Percentiles rank a stretch among this genome's conserved stretches.
These are phyloP conservation scores for Melanotaenia parkinsoni DNA, from an alignment of 2,797 vertebrate genomes.

Conservation along the genomic window DNA sequence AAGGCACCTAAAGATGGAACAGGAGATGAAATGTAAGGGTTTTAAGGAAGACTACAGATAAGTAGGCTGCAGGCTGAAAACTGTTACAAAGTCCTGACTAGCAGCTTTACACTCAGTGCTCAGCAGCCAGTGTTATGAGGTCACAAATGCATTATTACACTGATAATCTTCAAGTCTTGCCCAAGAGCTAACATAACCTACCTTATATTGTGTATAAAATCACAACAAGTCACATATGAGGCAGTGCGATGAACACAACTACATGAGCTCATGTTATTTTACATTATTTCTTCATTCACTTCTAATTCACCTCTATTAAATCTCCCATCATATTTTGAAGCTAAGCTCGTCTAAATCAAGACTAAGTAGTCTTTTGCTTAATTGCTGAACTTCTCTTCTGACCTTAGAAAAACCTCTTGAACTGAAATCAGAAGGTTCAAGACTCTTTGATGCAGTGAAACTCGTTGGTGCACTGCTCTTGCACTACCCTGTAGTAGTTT, in stretches of 20 bases:
- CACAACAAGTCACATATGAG: conserved; percentile 13
- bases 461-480: not conserved
- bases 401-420: conserved; percentile 42
- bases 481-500: conserved; percentile 10
- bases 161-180: conserved; percentile 25
- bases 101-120: conserved; percentile 13
- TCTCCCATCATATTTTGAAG: conserved; percentile 64
- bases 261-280: conserved; percentile 26
- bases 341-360: conserved; percentile 16
- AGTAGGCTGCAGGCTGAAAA: conserved; percentile 45
- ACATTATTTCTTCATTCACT: conserved; percentile 48
- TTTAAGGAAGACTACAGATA: conserved; percentile 48
- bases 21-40: conserved; percentile 41
- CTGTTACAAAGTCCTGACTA: conserved; percentile 44
- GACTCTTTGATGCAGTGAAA: conserved; percentile 21
- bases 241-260: conserved; percentile 15
- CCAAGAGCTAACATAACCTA: not conserved
- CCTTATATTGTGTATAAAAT: conserved; percentile 5
- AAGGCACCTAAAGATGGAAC: conserved; percentile 47
- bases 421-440: conserved; percentile 4
- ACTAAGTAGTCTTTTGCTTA: conserved; percentile 36
- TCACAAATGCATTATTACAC: not conserved
- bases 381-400: conserved; percentile 28
- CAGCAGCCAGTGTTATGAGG: not conserved
- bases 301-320: conserved; percentile 51